Conservation (phyloP, 2,888 invertebrate genomes). For the Taphrorychus bicolor region DNA sequence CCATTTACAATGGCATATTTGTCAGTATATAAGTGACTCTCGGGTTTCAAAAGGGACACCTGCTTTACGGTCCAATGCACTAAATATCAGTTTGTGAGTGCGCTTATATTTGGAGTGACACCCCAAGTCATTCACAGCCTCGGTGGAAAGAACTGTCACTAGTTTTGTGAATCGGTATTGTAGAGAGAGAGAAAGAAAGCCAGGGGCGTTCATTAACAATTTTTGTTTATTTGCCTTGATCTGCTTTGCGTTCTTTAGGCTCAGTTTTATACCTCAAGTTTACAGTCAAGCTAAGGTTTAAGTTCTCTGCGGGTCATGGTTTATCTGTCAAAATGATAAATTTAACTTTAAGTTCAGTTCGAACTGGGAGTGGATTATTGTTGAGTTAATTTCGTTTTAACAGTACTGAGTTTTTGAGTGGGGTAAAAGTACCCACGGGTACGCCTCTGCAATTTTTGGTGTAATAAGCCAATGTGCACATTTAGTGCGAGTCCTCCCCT, state of each 20-base stretch:
- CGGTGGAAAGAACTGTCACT: neutral
- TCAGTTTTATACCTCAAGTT: no score
- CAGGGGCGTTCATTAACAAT: no score
- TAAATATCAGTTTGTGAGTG: conserved; percentile 57
- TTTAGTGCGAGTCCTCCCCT: conserved; percentile 27
- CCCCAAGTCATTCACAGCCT: conserved; percentile 49
- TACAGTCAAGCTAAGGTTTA: no score
- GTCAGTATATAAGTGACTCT: conserved; percentile 59
- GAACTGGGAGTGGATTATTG: no score
- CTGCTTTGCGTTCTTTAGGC: no score
- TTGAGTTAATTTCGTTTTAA: neutral
- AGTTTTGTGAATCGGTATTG: neutral
- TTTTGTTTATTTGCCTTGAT: no score
- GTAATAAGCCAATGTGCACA: conserved; percentile 24
- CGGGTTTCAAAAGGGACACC: conserved; percentile 52
- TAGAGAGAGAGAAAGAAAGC: no score
- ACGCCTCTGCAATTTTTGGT: conserved; percentile 30
- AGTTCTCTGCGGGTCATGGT: no score
- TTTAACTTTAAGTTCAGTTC: no score
- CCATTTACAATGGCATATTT: conserved; percentile 56
- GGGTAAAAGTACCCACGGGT: neutral
- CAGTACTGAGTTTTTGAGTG: neutral
- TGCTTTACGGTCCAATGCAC: conserved; percentile 59
- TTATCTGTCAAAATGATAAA: no score
- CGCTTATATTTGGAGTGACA: conserved; percentile 57